Conservation (phyloP, 2,797 vertebrate genomes). For the Brachyrhaphis roseni region DNA sequence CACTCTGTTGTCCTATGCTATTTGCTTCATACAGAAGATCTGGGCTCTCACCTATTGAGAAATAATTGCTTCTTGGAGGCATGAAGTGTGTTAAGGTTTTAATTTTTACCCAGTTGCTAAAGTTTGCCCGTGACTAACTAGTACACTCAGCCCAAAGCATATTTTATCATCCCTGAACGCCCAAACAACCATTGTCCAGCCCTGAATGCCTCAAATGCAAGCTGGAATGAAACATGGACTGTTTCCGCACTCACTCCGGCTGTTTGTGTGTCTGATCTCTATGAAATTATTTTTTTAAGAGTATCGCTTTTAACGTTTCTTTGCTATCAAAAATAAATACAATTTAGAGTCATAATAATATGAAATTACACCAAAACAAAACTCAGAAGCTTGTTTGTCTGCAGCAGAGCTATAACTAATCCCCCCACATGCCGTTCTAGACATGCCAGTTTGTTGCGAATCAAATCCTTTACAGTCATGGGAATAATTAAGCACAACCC, state of each 20-base stretch:
- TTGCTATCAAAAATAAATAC: background rate
- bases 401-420: background rate
- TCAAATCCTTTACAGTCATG: background rate
- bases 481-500: background rate
- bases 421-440: background rate
- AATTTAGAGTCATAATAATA: background rate
- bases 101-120: too few species aligned
- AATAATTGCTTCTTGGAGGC: too few species aligned
- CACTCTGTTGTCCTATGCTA: background rate
- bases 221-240: background rate
- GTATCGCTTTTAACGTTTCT: background rate
- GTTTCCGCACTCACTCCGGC: background rate
- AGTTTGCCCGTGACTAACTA: too few species aligned
- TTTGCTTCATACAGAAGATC: too few species aligned
- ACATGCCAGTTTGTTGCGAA: background rate
- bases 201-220: slow-evolving; percentile 32
- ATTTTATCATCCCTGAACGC: slow-evolving; percentile 44
- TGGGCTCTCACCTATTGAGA: too few species aligned
- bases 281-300: background rate
- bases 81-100: too few species aligned
- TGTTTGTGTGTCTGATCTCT: slow-evolving; percentile 1
- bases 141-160: slow-evolving; percentile 44
- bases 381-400: background rate
- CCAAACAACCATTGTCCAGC: slow-evolving; percentile 6
- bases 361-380: background rate